phyloP scores from a whole-genome alignment of 2,797 vertebrate genomes.

The Argyrosomus regius region DNA sequence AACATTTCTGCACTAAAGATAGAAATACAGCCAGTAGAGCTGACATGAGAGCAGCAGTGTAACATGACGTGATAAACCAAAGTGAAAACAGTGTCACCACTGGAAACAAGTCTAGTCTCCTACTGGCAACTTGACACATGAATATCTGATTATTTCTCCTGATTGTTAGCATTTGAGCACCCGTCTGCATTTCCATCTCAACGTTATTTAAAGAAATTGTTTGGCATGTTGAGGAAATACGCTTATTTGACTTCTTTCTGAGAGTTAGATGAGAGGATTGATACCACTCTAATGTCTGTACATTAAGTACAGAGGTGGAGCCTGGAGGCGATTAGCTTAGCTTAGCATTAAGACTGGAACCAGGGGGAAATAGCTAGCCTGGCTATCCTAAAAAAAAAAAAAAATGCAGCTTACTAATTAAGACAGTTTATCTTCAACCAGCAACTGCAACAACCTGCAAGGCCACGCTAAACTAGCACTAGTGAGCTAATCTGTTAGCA shows the following conservation, averaged over 20 bases:
- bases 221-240: slow-evolving; percentile 3
- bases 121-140: slow-evolving; percentile 55
- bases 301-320: not conserved
- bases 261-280: not conserved
- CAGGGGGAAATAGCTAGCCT: not conserved
- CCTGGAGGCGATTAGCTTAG: not conserved
- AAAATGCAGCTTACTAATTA: not conserved
- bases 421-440: not conserved
- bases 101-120: slow-evolving; percentile 39
- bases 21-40: slow-evolving; percentile 58
- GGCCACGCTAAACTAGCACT: not conserved
- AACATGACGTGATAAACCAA: slow-evolving; percentile 53
- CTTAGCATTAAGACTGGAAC: slow-evolving; percentile 7
- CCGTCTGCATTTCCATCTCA: slow-evolving; percentile 56
- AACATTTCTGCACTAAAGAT: slow-evolving; percentile 49
- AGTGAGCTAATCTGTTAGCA: not conserved
- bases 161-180: slow-evolving; percentile 48
- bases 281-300: not conserved
- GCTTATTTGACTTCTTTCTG: slow-evolving; percentile 19
- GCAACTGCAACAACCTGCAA: not conserved
- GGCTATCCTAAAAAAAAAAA: not conserved
- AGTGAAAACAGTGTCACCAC: slow-evolving; percentile 44
- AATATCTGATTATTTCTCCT: slow-evolving; percentile 30
- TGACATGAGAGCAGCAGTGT: slow-evolving; percentile 46
- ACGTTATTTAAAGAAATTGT: slow-evolving; percentile 4